A percentile compares a stretch with the other conserved stretches of the same genome.
Conservation (phyloP, 2,113 vertebrate genomes). For the Varanus komodoensis region DNA sequence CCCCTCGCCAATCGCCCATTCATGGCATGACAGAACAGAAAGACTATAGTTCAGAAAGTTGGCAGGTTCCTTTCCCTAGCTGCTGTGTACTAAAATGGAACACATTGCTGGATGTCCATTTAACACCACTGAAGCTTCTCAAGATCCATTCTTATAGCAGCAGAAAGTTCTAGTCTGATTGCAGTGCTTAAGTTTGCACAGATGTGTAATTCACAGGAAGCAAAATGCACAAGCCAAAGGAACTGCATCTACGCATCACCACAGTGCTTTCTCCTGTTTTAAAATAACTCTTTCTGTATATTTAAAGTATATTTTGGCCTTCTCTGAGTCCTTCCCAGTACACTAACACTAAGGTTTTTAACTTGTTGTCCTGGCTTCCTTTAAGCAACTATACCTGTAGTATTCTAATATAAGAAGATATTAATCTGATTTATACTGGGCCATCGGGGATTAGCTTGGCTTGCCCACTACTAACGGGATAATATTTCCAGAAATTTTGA, state of each 20-base stretch:
- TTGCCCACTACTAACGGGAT: too few relatives aligned
- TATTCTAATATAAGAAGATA: background rate
- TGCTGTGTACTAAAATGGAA: background rate
- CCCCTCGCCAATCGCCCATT: background rate
- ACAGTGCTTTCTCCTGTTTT: background rate
- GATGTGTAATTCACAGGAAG: background rate
- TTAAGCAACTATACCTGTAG: background rate
- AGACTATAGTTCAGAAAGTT: background rate
- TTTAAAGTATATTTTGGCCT: background rate
- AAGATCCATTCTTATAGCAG: constrained; percentile 9
- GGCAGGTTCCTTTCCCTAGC: constrained; percentile 12
- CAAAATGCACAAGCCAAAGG: background rate
- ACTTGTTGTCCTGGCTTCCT: background rate
- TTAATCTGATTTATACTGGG: background rate
- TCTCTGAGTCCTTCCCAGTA: background rate
- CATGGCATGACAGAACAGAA: background rate
- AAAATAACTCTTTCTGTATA: background rate
- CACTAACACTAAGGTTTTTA: background rate
- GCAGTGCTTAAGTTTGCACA: background rate
- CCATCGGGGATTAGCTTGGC: background rate
- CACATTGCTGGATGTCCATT: background rate
- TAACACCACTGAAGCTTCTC: background rate
- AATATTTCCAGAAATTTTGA: too few relatives aligned
- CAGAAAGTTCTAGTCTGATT: background rate
- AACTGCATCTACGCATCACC: background rate